Conservation (phyloP, 2,113 vertebrate species). For the Naja naja region DNA sequence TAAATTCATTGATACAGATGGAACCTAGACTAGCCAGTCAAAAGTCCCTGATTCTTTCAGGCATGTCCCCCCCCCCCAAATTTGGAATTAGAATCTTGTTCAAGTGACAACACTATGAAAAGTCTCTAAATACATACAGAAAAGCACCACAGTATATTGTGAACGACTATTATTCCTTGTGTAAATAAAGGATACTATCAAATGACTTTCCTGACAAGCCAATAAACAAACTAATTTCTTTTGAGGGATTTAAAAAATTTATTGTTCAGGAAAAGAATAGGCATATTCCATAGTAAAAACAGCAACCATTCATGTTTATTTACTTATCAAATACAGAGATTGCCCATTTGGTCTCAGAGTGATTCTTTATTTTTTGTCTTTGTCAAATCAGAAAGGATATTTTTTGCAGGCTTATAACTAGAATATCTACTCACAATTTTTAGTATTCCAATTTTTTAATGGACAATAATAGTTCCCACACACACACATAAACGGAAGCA, state of each 20-base stretch:
- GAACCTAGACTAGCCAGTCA: not conserved
- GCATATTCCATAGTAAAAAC: constrained; percentile 1
- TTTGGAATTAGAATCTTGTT: not conserved
- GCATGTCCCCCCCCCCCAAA: too few species aligned
- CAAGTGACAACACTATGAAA: not conserved
- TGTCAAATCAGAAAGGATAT: not conserved
- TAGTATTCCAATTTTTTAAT: constrained; percentile 17
- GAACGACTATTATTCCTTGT: too few species aligned
- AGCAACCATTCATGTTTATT: not conserved
- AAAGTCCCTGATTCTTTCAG: not conserved
- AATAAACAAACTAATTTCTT: not conserved
- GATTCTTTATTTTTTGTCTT: not conserved
- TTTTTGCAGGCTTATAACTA: constrained; percentile 39
- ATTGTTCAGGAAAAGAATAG: not conserved
- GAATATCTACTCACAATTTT: not conserved
- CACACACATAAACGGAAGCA: not conserved
- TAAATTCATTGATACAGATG: not conserved
- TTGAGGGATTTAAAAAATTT: not conserved
- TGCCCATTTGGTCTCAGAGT: not conserved
- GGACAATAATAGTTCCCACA: not conserved
- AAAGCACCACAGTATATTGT: not conserved
- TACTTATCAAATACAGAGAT: not conserved
- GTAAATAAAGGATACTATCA: too few species aligned
- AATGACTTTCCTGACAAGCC: not conserved
- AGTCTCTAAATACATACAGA: not conserved